Conservation (phyloP, 2,797 vertebrate species). For the Apodemus agrarius region DNA sequence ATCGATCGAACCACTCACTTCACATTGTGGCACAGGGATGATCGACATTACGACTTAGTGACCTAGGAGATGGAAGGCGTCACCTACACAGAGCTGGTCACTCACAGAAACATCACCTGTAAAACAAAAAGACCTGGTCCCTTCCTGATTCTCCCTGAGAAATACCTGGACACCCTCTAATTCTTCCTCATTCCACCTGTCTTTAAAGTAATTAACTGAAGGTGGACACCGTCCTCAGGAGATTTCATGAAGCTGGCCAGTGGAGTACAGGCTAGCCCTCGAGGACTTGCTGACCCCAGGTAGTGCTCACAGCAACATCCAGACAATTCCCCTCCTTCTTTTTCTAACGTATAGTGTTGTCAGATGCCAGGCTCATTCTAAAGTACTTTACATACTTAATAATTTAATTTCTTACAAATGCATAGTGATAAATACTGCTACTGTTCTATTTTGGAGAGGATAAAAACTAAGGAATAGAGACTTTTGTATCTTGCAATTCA, state of each 20-base stretch:
- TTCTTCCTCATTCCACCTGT: not conserved
- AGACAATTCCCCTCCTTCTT: not conserved
- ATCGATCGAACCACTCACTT: not conserved
- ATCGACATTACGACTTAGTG: not conserved
- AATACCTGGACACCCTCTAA: not conserved
- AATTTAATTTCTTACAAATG: slow-evolving; percentile 32
- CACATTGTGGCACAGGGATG: not conserved
- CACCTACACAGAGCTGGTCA: not conserved
- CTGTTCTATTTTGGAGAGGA: not conserved
- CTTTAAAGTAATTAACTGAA: not conserved
- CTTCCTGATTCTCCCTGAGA: not conserved
- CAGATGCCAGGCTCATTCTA: not conserved
- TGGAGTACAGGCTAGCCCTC: not conserved
- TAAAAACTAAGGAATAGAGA: not conserved
- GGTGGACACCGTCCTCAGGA: not conserved
- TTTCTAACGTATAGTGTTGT: not conserved
- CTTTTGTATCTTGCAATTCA: not conserved
- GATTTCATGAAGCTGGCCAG: not conserved
- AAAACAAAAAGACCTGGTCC: not conserved
- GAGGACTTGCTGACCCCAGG: not conserved
- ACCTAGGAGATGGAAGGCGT: not conserved
- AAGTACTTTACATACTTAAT: not conserved
- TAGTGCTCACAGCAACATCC: not conserved
- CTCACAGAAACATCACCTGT: not conserved
- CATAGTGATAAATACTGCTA: not conserved